phyloP scores from a whole-genome alignment of 2,797 vertebrate species.

The Diceros bicornis region DNA sequence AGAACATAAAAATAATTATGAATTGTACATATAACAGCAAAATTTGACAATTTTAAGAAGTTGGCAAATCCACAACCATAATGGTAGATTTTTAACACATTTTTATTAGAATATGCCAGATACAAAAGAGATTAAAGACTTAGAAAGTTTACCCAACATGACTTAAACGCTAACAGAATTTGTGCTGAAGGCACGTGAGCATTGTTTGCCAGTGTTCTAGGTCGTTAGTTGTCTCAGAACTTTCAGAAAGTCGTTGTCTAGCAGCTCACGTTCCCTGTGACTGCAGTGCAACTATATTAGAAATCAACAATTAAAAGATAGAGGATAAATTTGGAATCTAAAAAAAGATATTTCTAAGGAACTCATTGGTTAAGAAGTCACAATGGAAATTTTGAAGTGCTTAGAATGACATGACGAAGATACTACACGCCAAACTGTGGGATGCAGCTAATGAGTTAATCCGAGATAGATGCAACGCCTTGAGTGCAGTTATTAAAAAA shows the following conservation, averaged over 20 bases:
- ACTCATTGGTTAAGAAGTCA: conserved; percentile 53
- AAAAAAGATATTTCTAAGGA: conserved; percentile 7
- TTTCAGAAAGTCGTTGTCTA: not conserved
- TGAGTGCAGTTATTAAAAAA: not conserved
- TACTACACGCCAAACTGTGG: not conserved
- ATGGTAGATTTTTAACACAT: not conserved
- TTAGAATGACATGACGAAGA: conserved; percentile 51
- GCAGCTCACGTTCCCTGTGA: not conserved
- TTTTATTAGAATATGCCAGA: conserved; percentile 23
- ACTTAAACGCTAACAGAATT: not conserved
- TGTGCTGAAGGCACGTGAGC: not conserved
- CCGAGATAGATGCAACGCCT: not conserved
- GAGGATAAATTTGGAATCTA: conserved; percentile 21
- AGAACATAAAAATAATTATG: conserved; percentile 6
- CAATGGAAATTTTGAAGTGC: not conserved
- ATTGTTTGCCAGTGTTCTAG: not conserved
- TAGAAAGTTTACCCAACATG: conserved; percentile 9
- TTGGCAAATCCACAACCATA: not conserved
- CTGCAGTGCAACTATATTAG: not conserved
- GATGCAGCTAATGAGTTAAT: not conserved
- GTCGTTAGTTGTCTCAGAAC: not conserved
- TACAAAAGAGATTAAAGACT: conserved; percentile 44
- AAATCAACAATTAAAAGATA: not conserved
- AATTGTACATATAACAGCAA: not conserved
- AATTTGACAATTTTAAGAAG: conserved; percentile 56